Evolutionary conservation across 2,113 vertebrate genomes (phyloP).

Genomic region (Tychaedon coryphoeus): DNA sequence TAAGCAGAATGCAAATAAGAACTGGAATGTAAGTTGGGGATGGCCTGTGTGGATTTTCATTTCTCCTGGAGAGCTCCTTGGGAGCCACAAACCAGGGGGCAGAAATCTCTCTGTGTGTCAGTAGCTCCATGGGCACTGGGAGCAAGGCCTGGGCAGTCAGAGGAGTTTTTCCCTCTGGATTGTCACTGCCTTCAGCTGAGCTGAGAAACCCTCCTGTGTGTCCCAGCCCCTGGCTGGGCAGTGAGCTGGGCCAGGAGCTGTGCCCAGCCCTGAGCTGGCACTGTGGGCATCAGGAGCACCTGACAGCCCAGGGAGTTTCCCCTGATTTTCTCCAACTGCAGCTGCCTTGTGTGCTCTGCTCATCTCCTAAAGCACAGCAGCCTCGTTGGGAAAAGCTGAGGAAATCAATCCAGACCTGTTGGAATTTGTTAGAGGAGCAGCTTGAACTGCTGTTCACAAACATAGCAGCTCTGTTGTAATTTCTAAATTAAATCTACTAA

Average conservation of each 20-base stretch:
- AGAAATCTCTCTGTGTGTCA: background rate
- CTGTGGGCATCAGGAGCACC: fast-evolving
- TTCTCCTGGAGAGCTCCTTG: background rate
- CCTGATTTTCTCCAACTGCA: background rate
- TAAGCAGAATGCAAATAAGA: background rate
- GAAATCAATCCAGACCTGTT: background rate
- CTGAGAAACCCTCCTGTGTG: background rate
- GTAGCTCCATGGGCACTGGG: fast-evolving
- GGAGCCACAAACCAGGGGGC: background rate
- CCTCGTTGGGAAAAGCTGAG: background rate
- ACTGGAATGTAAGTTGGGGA: background rate
- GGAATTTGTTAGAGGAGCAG: background rate
- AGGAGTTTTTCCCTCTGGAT: background rate
- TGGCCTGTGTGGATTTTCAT: fast-evolving
- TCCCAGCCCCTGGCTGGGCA: fast-evolving
- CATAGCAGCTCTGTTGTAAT: background rate
- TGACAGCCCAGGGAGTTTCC: too few relatives aligned
- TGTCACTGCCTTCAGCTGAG: background rate
- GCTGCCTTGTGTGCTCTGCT: background rate
- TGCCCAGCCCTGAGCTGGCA: background rate
- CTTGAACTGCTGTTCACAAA: background rate
- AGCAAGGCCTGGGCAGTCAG: background rate
- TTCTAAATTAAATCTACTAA: background rate
- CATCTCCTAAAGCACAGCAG: background rate
- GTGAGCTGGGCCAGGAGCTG: fast-evolving